Evolutionary conservation across 1,140 invertebrate genomes (phyloP).

Genomic region (Globodera ellingtonae): DNA sequence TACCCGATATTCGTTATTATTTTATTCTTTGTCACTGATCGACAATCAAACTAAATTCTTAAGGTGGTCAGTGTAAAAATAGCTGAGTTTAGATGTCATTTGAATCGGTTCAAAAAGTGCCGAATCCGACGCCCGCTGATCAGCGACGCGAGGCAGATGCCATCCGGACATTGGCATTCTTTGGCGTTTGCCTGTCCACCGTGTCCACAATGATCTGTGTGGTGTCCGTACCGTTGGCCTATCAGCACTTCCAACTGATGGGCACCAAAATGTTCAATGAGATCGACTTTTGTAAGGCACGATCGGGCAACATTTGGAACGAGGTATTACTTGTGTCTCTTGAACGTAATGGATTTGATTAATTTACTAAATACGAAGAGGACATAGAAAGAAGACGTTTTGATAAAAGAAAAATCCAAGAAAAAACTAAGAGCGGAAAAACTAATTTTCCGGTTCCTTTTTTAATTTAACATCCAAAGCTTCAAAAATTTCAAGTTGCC

Average conservation of each 20-base stretch:
- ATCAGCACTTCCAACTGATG: constrained; percentile 50
- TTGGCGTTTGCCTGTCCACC: constrained; percentile 52
- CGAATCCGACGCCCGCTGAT: not conserved
- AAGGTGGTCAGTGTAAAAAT: too few relatives aligned
- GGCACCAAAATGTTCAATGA: constrained; percentile 47
- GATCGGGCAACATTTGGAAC: constrained; percentile 50
- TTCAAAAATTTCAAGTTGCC: too few relatives aligned
- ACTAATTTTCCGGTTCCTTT: too few relatives aligned
- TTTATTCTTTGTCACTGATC: too few relatives aligned
- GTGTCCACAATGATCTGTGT: constrained; percentile 64
- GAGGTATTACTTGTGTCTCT: constrained; percentile 27
- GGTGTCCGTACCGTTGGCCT: constrained; percentile 64
- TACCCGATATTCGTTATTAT: too few relatives aligned
- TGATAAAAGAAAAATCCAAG: too few relatives aligned
- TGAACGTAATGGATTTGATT: too few relatives aligned
- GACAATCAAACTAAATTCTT: too few relatives aligned
- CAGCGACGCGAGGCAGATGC: constrained; percentile 37
- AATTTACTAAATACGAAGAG: too few relatives aligned
- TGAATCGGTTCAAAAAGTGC: not conserved
- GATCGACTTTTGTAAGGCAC: constrained; percentile 52
- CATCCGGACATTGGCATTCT: constrained; percentile 46
- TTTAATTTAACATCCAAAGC: too few relatives aligned
- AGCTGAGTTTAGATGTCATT: not conserved
- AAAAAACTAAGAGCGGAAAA: too few relatives aligned
- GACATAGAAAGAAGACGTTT: too few relatives aligned